Percentiles rank a stretch among this genome's conserved stretches.
These are phyloP conservation scores for Amphiprion ocellaris DNA, from an alignment of 2,113 vertebrate genomes.

Conservation along the genomic window DNA sequence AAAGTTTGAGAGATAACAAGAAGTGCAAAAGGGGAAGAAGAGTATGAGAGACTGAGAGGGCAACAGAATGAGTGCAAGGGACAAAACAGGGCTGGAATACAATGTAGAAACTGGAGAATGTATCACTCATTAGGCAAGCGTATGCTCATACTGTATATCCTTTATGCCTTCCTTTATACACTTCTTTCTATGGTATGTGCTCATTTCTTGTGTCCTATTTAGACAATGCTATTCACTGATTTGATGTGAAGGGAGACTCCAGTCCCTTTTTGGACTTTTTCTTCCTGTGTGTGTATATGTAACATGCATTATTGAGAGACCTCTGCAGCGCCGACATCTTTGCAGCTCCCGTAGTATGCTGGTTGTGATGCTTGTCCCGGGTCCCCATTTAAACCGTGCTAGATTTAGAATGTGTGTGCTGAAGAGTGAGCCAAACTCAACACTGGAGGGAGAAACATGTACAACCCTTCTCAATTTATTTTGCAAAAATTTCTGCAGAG, in stretches of 20 bases:
- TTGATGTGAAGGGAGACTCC: slow-evolving; percentile 11
- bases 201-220: slow-evolving; percentile 14
- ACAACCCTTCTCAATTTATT: slow-evolving; percentile 17
- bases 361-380: slow-evolving; percentile 24
- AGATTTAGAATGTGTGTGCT: slow-evolving; percentile 52
- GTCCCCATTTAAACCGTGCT: slow-evolving; percentile 47
- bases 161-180: background rate
- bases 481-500: background rate
- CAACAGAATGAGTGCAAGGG: slow-evolving; percentile 18
- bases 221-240: slow-evolving; percentile 8
- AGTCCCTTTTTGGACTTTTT: slow-evolving; percentile 46
- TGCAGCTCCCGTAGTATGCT: slow-evolving; percentile 43
- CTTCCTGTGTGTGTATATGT: slow-evolving; percentile 53
- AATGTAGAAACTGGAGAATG: slow-evolving; percentile 5
- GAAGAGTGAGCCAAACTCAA: slow-evolving; percentile 24
- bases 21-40: slow-evolving; percentile 46
- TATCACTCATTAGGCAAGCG: slow-evolving; percentile 10
- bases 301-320: slow-evolving; percentile 73
- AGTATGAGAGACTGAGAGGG: slow-evolving; percentile 37
- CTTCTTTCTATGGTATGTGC: background rate
- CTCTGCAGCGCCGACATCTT: slow-evolving; percentile 58
- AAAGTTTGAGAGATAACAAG: slow-evolving; percentile 70
- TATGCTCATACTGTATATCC: background rate
- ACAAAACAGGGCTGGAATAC: slow-evolving; percentile 16
- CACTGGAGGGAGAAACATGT: slow-evolving; percentile 13